Evolutionary conservation across 1,140 invertebrate genomes (phyloP).

Genomic region (Rhopalosiphum maidis): DNA sequence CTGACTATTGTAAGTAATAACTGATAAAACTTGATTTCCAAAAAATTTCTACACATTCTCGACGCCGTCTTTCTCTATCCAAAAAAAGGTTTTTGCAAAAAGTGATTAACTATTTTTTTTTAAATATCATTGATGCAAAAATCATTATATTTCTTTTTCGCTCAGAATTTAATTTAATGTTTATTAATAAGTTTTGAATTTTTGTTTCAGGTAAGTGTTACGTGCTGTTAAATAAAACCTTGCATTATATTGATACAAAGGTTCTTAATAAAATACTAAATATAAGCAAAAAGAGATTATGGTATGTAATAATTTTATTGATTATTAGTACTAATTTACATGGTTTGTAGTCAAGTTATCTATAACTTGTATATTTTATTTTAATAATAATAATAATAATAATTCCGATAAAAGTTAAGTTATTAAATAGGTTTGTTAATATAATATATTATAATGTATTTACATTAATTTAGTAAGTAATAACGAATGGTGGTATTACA

Average conservation of each 20-base stretch:
- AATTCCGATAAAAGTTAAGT: not conserved
- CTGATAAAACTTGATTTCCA: no score
- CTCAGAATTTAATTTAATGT: not conserved
- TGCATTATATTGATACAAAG: not conserved
- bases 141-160: not conserved
- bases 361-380: not conserved
- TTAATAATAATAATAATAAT: not conserved
- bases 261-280: not conserved
- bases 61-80: no score
- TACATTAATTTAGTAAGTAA: conserved; percentile 5
- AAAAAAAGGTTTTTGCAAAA: not conserved
- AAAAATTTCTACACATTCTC: no score
- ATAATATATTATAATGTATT: not conserved
- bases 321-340: not conserved
- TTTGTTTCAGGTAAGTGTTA: conserved; percentile 25
- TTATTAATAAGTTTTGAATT: not conserved
- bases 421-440: not conserved
- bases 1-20: no score
- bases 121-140: no score
- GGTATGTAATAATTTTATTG: not conserved
- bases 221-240: not conserved
- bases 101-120: not conserved
- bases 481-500: not conserved
- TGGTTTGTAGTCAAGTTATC: not conserved
- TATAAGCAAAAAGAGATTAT: not conserved